Evolutionary conservation across 2,113 vertebrate species (phyloP), one percentile per base, ranked within the genome.

Genomic region (Podocnemis expansa): DNA sequence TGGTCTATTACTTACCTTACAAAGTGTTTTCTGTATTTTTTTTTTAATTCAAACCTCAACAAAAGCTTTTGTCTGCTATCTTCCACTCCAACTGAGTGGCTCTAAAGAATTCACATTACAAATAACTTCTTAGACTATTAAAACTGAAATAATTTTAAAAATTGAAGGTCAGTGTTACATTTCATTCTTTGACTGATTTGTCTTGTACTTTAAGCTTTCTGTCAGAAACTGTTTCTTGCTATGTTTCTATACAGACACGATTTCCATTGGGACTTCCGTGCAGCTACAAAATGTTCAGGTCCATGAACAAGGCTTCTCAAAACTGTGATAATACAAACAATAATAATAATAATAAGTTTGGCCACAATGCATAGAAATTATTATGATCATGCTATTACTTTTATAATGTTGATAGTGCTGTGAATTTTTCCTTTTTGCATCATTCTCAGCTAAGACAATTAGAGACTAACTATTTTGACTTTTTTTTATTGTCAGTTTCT

Each of bases 81-180:
- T 70, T 38, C 63, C n/a, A 22, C 17, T 38, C 9, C 34, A 38
- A 70, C 9, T 10, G 10, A 70, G 63, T 38, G 34, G 63, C 63
- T 38, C 21, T 38, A 38, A 67, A n/a, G n/a, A 70, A 21, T 70
- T 70, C n/a, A 70, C 19, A 70, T 22, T 22, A n/a, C n/a, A 70
- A 38, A 70, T 22, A 38, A 38, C n/a, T 21, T n/a, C 19, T 70
- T 70, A 38, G 63, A 70, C 31, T 70, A 70, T 70, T 70, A 38
- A 70, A 49, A 81, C 24, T 63, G 21, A 12, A 52, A 67, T 19
- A 87, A 91, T 88, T 87, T 75, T 17, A 1, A 87, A 76, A 31
- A 85, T 63, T 58, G 87, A 86, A 80, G 34, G 10, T 87, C 84
- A 76, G 89, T 94, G 47, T 60, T 34, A 92, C 89, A 60, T 89